Evolutionary conservation across 2,888 invertebrate species (phyloP).

Genomic region (Pristionchus entomophagus): DNA sequence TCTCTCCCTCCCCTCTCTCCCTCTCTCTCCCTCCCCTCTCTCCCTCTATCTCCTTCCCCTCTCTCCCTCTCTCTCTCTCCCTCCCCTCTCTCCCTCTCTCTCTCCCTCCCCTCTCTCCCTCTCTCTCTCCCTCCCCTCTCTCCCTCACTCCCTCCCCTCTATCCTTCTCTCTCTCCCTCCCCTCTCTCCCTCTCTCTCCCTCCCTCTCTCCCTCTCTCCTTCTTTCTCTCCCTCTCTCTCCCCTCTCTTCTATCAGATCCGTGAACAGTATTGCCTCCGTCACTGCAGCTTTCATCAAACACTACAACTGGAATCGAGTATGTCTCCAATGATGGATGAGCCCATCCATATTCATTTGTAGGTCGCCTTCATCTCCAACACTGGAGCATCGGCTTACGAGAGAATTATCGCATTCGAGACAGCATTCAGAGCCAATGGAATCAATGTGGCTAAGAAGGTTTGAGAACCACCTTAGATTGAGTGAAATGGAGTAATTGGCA

Average conservation of each 20-base stretch:
- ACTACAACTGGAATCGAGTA: constrained; percentile 55
- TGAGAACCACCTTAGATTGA: background rate
- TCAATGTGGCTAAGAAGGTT: constrained; percentile 54
- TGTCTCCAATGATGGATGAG: too few relatives aligned
- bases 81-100: constrained; percentile 37
- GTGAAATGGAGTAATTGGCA: background rate
- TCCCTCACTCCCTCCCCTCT: background rate
- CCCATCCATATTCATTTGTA: background rate
- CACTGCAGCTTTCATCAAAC: constrained; percentile 56
- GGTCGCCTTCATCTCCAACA: constrained; percentile 60
- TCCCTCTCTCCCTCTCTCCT: background rate
- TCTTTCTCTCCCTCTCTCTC: background rate
- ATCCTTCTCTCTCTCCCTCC: background rate
- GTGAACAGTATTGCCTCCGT: constrained; percentile 55
- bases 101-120: background rate
- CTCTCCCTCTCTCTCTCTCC: too few relatives aligned
- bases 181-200: background rate
- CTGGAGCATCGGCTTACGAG: constrained; percentile 58
- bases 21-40: background rate
- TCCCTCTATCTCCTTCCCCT: too few relatives aligned
- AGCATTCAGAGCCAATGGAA: constrained; percentile 51
- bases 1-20: background rate
- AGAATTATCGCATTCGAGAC: constrained; percentile 58
- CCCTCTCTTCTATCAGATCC: constrained; percentile 45
- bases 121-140: background rate